Percentiles rank a stretch among this genome's conserved stretches.
phyloP scores from a whole-genome alignment of 2,888 invertebrate species.

The Lydus trimaculatus region DNA sequence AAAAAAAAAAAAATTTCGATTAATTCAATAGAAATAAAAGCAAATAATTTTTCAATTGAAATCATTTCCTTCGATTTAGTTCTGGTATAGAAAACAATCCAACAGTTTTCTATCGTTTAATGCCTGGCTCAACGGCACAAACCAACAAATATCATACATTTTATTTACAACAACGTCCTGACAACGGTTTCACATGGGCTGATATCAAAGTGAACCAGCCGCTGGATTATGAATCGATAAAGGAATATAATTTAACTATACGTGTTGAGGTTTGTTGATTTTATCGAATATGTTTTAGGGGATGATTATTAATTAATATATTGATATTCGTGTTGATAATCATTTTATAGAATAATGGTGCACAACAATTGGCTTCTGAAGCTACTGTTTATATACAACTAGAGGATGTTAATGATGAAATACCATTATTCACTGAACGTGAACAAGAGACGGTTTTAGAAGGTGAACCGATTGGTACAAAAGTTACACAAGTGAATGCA shows the following conservation, averaged over 20 bases:
- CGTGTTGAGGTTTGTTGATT: slow-evolving; percentile 80
- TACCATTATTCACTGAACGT: slow-evolving; percentile 93
- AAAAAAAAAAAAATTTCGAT: slow-evolving; percentile 40
- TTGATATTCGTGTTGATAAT: background rate
- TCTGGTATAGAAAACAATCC: slow-evolving; percentile 97
- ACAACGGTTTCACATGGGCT: slow-evolving; percentile 93
- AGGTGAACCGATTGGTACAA: slow-evolving; percentile 93
- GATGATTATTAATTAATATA: slow-evolving; percentile 14
- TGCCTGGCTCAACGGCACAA: slow-evolving; percentile 95
- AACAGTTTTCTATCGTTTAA: slow-evolving; percentile 93
- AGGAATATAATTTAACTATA: slow-evolving; percentile 94
- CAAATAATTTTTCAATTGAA: slow-evolving; percentile 25
- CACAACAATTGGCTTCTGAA: slow-evolving; percentile 93
- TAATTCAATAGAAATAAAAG: background rate
- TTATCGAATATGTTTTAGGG: background rate
- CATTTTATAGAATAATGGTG: slow-evolving; percentile 84
- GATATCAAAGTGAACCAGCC: slow-evolving; percentile 97
- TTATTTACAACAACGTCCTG: slow-evolving; percentile 92
- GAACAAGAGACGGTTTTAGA: slow-evolving; percentile 95
- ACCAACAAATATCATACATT: slow-evolving; percentile 96
- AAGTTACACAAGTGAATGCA: slow-evolving; percentile 95
- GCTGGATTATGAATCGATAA: slow-evolving; percentile 92
- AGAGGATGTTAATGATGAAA: slow-evolving; percentile 97
- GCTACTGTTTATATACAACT: slow-evolving; percentile 93
- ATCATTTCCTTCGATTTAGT: slow-evolving; percentile 64